phyloP scores from a whole-genome alignment of 2,888 invertebrate species.

The Meiosimyza platycephala region DNA sequence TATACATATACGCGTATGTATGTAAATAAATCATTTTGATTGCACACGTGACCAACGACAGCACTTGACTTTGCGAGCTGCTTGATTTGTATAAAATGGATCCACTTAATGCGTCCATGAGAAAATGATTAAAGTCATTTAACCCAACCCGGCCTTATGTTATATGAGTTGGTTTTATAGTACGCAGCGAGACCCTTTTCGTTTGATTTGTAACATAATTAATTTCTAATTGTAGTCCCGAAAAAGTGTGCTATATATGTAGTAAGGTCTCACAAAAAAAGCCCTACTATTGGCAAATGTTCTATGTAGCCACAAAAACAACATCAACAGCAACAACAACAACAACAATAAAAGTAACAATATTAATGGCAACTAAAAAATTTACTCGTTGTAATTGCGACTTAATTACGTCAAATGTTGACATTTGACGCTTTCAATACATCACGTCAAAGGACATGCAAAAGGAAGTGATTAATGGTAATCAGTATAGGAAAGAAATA shows the following conservation, averaged over 20 bases:
- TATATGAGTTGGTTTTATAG: background rate
- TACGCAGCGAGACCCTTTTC: background rate
- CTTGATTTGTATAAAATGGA: conserved; percentile 19
- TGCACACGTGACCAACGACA: conserved; percentile 53
- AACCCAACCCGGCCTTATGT: conserved; percentile 50
- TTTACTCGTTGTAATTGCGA: conserved; percentile 46
- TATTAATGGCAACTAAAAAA: background rate
- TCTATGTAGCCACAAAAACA: conserved; percentile 1
- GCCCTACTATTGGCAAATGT: background rate
- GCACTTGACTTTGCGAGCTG: conserved; percentile 47
- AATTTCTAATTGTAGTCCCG: conserved; percentile 56
- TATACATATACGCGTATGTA: conserved; percentile 3
- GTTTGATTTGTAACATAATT: conserved; percentile 46
- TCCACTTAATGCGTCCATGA: conserved; percentile 47
- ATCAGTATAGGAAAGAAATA: too few relatives aligned
- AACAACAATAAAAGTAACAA: background rate
- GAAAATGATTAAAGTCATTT: conserved; percentile 63
- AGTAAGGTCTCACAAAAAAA: background rate
- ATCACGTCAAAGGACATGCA: conserved; percentile 40
- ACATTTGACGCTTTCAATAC: conserved; percentile 46
- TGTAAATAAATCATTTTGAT: conserved; percentile 58
- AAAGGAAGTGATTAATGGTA: conserved; percentile 44
- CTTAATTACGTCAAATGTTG: conserved; percentile 49
- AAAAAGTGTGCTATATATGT: background rate
- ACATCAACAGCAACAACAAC: background rate